phyloP scores from a whole-genome alignment of 2,888 invertebrate genomes.

The Drosophila trichaetosa region DNA sequence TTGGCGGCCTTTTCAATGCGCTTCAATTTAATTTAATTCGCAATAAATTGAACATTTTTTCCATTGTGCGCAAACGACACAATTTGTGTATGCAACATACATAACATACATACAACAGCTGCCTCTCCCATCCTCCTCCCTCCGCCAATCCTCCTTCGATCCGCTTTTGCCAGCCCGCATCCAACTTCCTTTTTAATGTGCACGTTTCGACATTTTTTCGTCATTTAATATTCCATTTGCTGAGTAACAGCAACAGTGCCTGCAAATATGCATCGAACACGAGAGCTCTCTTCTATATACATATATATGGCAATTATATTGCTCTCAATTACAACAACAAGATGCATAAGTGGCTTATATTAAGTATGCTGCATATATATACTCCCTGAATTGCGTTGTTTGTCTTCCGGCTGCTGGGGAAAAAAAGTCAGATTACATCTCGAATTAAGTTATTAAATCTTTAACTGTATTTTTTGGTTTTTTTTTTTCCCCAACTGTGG shows the following conservation, averaged over 20 bases:
- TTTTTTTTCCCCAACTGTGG: background rate
- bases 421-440: background rate
- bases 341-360: background rate
- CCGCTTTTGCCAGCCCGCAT: slow-evolving; percentile 46
- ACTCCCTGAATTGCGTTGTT: background rate
- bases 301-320: slow-evolving; percentile 40
- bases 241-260: slow-evolving; percentile 42
- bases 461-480: background rate
- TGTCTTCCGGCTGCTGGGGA: background rate
- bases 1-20: slow-evolving; percentile 73
- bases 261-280: slow-evolving; percentile 43
- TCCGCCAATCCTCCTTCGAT: background rate
- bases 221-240: slow-evolving; percentile 48
- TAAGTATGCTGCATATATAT: background rate
- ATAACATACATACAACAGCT: background rate
- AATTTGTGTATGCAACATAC: slow-evolving; percentile 24
- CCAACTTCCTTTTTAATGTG: slow-evolving; percentile 72
- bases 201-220: slow-evolving; percentile 16
- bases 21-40: slow-evolving; percentile 81
- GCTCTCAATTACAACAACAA: slow-evolving; percentile 37
- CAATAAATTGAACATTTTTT: slow-evolving; percentile 71
- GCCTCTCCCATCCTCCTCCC: background rate
- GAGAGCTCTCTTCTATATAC: background rate
- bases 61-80: slow-evolving; percentile 47
- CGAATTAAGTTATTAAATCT: slow-evolving; percentile 1